Evolutionary conservation across 2,888 invertebrate genomes (phyloP).

Genomic region (Trissolcus japonicus): DNA sequence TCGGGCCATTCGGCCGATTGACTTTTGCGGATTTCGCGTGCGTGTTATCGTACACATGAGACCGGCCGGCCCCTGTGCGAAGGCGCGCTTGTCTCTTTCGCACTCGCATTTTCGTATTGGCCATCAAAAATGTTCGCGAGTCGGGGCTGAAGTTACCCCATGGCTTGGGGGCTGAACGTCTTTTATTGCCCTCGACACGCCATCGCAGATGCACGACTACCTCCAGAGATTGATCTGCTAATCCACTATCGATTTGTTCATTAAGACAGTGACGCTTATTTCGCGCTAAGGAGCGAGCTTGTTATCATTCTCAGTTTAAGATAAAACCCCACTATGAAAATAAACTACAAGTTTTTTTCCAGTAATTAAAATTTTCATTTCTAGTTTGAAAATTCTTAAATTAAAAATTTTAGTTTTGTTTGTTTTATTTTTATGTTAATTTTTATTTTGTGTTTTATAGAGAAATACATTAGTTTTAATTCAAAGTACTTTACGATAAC

Average conservation of each 20-base stretch:
- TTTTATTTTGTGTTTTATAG: no score
- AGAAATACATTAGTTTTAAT: no score
- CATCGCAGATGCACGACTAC: slow-evolving; percentile 41
- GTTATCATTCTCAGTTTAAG: neutral
- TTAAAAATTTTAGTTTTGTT: no score
- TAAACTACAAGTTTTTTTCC: neutral
- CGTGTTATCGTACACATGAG: slow-evolving; percentile 45
- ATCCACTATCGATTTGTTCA: slow-evolving; percentile 43
- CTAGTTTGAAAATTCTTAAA: neutral
- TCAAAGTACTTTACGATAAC: no score
- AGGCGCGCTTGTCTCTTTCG: slow-evolving; percentile 28
- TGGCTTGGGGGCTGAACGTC: slow-evolving; percentile 40
- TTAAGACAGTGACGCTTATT: slow-evolving; percentile 26
- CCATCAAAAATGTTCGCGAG: slow-evolving; percentile 35
- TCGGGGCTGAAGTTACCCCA: slow-evolving; percentile 39
- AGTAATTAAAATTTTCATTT: neutral
- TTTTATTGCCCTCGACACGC: slow-evolving; percentile 50
- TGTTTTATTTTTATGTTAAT: no score
- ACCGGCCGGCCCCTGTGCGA: slow-evolving; percentile 7
- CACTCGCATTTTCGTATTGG: slow-evolving; percentile 29
- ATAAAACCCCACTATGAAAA: slow-evolving; percentile 1
- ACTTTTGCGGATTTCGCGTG: slow-evolving; percentile 51
- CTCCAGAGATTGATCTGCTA: slow-evolving; percentile 32
- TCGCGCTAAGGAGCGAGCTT: slow-evolving; percentile 4
- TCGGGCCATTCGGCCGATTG: slow-evolving; percentile 36